Percentiles rank a stretch among this genome's conserved stretches.
Evolutionary conservation across 2,113 vertebrate species (phyloP).

Genomic region (Pyxicephalus adspersus): DNA sequence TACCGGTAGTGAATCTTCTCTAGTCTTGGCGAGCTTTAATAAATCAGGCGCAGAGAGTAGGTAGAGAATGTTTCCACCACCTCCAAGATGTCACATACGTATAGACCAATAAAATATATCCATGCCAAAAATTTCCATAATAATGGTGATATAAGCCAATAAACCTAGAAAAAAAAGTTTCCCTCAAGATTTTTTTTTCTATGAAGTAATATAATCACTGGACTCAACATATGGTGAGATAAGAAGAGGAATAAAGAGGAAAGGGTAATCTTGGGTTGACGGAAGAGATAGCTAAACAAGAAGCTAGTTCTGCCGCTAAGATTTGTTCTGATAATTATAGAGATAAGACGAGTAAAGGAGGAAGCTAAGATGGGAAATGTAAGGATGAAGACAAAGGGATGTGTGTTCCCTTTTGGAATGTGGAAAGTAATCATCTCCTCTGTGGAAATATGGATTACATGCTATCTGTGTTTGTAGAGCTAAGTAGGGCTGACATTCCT

Average conservation of each 20-base stretch:
- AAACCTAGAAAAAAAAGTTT: too few species aligned
- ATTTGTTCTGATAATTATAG: slow-evolving; percentile 44
- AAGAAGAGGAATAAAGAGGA: background rate
- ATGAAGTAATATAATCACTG: background rate
- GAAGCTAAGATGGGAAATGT: slow-evolving; percentile 49
- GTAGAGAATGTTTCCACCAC: too few species aligned
- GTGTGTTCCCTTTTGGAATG: slow-evolving; percentile 51
- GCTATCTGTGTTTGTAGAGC: slow-evolving; percentile 51
- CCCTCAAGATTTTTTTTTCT: too few species aligned
- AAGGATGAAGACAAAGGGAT: slow-evolving; percentile 47
- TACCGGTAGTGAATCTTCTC: too few species aligned
- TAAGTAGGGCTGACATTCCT: slow-evolving; percentile 54
- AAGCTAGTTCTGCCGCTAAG: slow-evolving; percentile 25
- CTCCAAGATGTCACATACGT: too few species aligned
- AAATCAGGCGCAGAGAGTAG: too few species aligned
- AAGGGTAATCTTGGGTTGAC: background rate
- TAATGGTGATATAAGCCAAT: background rate
- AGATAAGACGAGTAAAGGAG: slow-evolving; percentile 50
- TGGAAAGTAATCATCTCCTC: slow-evolving; percentile 52
- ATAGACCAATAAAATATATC: background rate
- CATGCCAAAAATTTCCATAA: background rate
- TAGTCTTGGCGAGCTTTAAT: too few species aligned
- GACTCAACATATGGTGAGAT: background rate
- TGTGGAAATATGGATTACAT: slow-evolving; percentile 54
- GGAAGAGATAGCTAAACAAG: slow-evolving; percentile 31